Evolutionary conservation across 2,113 vertebrate genomes (phyloP).

Genomic region (Procavia capensis): DNA sequence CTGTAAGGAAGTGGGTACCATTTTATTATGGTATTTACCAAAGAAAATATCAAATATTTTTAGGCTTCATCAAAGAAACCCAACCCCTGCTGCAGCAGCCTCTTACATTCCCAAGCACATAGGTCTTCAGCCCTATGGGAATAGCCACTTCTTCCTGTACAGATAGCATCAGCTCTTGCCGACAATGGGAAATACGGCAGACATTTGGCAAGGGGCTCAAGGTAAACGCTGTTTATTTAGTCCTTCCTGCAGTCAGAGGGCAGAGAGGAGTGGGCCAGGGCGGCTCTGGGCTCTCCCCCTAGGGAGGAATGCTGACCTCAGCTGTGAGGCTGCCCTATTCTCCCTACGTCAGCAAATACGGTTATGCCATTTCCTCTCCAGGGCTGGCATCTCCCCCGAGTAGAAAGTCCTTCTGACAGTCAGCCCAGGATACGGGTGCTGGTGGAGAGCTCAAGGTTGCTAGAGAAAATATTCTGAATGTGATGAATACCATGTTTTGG

Average conservation of each 20-base stretch:
- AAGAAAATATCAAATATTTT: conserved; percentile 66
- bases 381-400: neutral
- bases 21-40: conserved; percentile 56
- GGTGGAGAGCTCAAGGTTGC: neutral
- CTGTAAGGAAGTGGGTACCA: conserved; percentile 2
- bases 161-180: neutral
- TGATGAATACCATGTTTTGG: neutral
- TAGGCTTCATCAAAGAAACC: conserved; percentile 31
- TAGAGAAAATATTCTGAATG: neutral
- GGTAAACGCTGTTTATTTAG: neutral
- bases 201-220: conserved; percentile 27
- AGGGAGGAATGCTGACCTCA: neutral
- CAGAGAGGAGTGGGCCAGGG: neutral
- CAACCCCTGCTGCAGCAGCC: neutral
- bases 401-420: neutral
- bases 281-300: neutral
- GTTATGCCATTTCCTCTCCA: neutral
- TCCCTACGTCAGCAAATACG: neutral
- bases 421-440: neutral
- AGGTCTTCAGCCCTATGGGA: neutral
- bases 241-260: neutral
- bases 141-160: conserved; percentile 25
- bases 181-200: conserved; percentile 39
- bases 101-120: neutral
- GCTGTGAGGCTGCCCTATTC: neutral